Base-by-base conservation (phyloP, 2,888 invertebrate species). In the Octodonta nipae region DNA sequence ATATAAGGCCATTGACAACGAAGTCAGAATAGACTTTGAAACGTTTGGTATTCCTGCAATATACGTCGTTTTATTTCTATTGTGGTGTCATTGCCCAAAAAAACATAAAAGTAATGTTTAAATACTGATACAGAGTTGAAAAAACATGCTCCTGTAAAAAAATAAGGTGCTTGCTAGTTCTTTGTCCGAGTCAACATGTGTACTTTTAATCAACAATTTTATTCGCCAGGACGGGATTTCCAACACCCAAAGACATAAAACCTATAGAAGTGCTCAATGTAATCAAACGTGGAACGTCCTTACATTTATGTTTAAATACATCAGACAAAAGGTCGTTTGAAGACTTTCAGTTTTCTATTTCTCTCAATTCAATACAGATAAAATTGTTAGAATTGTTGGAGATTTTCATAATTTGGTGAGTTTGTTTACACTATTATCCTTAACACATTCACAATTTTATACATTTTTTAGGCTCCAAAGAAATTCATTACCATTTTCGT, bases 401-500 rank as follows among this genome's bases (percentile, higher is more conserved):
- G 27, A 37, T 44, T 10, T 38, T 42, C 29, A 43, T 50, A 16
- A 33, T 43, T 24, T 46, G 45, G 47, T 46, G 42, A 34, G 22
- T 22, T 22, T 10, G 4, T 20, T 20, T 12, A 13, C 17, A 30
- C n/a, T 26, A 13, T 15, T 25, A 4, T 10, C 15, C 14, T 10
- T 4, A 5, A 25, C n/a, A 26, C 4, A 32, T 15, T n/a, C n/a
- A n/a, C n/a, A n/a, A 11, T 22, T 22, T 3, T 22, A 11, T 22
- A 13, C 13, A 11, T 12, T 13, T 43, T 41, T 38, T 29, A 47
- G 48, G 46, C 35, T 37, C n/a, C 29, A 38, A 30, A 31, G 38
- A 5, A 40, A 40, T 37, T 29, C 30, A n/a, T 40, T 48, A n/a
- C 45, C 46, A 25, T 49, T 44, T 41, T 41, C 45, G 7, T 48